Conservation (phyloP, 2,797 vertebrate species). For the Argyrosomus regius region DNA sequence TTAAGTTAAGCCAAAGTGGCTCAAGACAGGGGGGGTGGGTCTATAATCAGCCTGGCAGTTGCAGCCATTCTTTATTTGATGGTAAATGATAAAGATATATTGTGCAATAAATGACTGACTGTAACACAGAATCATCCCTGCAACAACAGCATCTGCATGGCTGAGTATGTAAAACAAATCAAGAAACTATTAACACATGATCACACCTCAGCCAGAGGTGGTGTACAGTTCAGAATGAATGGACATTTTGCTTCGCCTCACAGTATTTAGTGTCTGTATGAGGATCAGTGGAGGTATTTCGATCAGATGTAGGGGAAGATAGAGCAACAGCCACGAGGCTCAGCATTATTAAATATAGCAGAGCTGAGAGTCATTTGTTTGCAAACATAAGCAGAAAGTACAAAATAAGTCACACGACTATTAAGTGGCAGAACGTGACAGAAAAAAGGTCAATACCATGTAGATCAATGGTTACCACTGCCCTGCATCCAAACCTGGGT, state of each 20-base stretch:
- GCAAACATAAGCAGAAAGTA: conserved; percentile 28
- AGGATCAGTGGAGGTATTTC: conserved; percentile 79
- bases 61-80: not conserved
- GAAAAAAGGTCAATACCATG: no score
- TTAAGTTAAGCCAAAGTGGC: not conserved
- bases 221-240: conserved; percentile 56
- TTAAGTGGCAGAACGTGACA: not conserved
- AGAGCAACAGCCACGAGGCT: conserved; percentile 63
- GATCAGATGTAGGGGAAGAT: conserved; percentile 69
- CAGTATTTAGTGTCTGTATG: conserved; percentile 60
- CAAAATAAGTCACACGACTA: not conserved
- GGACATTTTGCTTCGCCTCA: conserved; percentile 47
- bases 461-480: no score
- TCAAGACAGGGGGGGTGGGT: not conserved
- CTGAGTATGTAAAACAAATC: not conserved
- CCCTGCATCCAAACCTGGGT: no score
- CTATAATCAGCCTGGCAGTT: conserved; percentile 20
- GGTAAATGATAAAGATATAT: conserved; percentile 36
- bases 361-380: conserved; percentile 38
- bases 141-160: not conserved
- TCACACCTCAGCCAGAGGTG: conserved; percentile 5
- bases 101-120: conserved; percentile 43
- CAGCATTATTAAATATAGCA: conserved; percentile 76
- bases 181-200: conserved; percentile 2
- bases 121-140: conserved; percentile 36